Evolutionary conservation across 2,888 invertebrate species (phyloP), one percentile per base, ranked within the genome.

Genomic region (Cheiracanthium punctorium): DNA sequence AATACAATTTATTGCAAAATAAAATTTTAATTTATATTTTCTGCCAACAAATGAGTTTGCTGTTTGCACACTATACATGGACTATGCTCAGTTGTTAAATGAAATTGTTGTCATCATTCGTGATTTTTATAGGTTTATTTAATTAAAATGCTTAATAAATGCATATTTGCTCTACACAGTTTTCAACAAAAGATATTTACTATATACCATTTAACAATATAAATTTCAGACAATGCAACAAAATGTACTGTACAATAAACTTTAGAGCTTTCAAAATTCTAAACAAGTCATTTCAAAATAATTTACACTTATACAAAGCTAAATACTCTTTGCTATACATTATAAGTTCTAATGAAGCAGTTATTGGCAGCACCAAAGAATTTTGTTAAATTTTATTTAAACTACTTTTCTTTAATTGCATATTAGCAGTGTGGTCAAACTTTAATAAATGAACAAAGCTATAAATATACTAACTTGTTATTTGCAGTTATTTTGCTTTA

Each of bases 231-330:
- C 58, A 67, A 32, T 28, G 75, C 64, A 64, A 64, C 58, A 75
- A 28, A 75, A 65, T 41, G 28, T 80, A 80, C 71, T 52, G 20
- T 71, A 71, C 58, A 80, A 80, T 72, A 65, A 70, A 64, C 14
- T 65, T 71, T 29, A 37, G 8, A 72, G 72, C 72, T 30, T n/a
- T 29, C n/a, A 41, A 65, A 41, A 41, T 58, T 37, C 37, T 41
- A 80, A 72, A 72, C 33, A 72, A 58, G 20, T 79, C 28, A 28
- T 32, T 52, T 80, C 24, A 80, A 80, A 80, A 65, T 72, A 64
- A 67, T 29, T 74, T 81, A 67, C 24, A 72, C 65, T 29, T 0
- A 24, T 41, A 41, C 41, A 64, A 33, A 74, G 52, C 52, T 77
- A 72, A 73, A 72, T 71, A 80, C 58, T 80, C 79, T 64, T 71